Conservation (phyloP, 2,888 invertebrate species). For the Reticulitermes lucifugus region DNA sequence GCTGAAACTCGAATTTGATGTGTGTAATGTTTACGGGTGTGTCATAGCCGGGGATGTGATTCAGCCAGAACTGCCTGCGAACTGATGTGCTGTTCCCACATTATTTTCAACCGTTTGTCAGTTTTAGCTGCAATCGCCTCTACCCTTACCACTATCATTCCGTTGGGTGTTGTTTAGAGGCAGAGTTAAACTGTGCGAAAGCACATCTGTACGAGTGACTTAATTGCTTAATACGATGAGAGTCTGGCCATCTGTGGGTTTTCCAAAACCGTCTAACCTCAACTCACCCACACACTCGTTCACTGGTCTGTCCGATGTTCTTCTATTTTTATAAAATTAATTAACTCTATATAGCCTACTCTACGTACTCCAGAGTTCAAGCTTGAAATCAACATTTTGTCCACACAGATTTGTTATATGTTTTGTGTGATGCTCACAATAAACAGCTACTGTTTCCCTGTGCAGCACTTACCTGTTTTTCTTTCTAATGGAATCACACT, state of each 20-base stretch:
- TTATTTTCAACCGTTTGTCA: neutral
- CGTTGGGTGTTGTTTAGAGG: neutral
- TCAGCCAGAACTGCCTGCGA: neutral
- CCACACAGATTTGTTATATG: too few relatives aligned
- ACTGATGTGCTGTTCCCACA: neutral
- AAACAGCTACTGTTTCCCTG: too few relatives aligned
- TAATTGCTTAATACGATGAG: conserved; percentile 21
- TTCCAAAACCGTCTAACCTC: neutral
- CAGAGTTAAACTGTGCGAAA: conserved; percentile 11
- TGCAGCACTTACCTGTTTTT: too few relatives aligned
- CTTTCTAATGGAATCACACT: too few relatives aligned
- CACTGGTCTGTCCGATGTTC: neutral
- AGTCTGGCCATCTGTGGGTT: neutral
- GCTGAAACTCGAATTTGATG: too few relatives aligned
- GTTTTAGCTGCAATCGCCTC: neutral
- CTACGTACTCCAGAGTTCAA: too few relatives aligned
- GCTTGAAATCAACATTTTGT: too few relatives aligned
- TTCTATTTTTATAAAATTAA: too few relatives aligned
- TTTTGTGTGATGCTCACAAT: too few relatives aligned
- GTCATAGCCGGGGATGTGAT: neutral
- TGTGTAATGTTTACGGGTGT: neutral
- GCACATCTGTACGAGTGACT: neutral
- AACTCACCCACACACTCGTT: neutral
- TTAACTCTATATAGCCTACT: too few relatives aligned
- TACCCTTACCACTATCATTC: neutral